Conservation (phyloP, 2,113 vertebrate species). For the Catagonus wagneri region DNA sequence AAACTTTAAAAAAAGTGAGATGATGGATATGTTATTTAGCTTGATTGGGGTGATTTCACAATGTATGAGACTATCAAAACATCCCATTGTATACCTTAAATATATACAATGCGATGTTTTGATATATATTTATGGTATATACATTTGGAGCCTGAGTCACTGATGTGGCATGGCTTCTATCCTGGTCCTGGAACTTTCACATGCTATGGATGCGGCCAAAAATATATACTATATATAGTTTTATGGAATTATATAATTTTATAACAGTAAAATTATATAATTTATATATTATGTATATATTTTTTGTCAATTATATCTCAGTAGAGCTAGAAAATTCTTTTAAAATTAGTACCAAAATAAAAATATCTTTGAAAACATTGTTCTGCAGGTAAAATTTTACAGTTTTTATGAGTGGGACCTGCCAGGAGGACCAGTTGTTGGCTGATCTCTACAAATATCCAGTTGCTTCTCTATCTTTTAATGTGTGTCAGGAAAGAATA, state of each 20-base stretch:
- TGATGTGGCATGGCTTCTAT: too few species aligned
- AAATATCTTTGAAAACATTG: neutral
- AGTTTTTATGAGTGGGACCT: neutral
- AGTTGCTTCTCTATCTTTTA: neutral
- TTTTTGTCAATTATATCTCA: neutral
- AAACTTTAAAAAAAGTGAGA: neutral
- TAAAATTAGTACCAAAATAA: neutral
- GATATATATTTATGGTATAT: too few species aligned
- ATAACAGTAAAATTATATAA: too few species aligned
- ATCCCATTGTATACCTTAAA: too few species aligned
- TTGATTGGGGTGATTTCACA: neutral
- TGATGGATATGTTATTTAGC: neutral
- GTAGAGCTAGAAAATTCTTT: neutral
- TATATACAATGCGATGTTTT: too few species aligned
- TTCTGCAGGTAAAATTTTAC: neutral
- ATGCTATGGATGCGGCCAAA: too few species aligned
- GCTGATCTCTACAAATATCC: neutral
- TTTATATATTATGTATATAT: neutral
- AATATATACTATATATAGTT: too few species aligned
- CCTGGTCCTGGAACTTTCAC: too few species aligned
- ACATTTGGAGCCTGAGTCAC: too few species aligned
- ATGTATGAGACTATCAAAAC: neutral
- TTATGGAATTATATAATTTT: too few species aligned
- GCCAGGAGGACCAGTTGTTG: neutral
- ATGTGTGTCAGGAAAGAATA: neutral